These are phyloP conservation scores for Elymnias hypermnestra DNA, from an alignment of 1,140 invertebrate genomes.

Conservation along the genomic window DNA sequence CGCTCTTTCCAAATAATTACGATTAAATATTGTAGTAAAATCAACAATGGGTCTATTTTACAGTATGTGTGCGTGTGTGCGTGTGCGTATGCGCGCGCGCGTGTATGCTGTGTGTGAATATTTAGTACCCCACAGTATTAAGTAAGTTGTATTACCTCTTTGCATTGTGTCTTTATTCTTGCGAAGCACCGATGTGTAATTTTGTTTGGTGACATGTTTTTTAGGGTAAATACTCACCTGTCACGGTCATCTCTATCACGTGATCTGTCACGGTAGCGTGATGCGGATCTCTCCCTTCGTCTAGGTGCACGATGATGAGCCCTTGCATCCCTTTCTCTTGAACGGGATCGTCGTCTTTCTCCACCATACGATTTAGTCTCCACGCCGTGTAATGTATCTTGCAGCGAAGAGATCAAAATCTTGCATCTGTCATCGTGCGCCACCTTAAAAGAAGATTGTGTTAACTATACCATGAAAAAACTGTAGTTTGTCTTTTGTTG, in stretches of 20 bases:
- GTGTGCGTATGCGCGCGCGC: too few species aligned
- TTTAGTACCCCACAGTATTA: too few species aligned
- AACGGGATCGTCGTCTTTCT: constrained; percentile 83
- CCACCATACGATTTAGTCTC: constrained; percentile 95
- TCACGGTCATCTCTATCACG: constrained; percentile 81
- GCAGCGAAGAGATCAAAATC: constrained; percentile 96
- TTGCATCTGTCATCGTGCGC: constrained; percentile 98
- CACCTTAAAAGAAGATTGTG: constrained; percentile 75
- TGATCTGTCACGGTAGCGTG: constrained; percentile 86
- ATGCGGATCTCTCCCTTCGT: constrained; percentile 86
- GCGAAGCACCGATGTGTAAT: too few species aligned
- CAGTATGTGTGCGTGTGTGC: too few species aligned
- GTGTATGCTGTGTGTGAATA: too few species aligned
- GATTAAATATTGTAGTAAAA: too few species aligned
- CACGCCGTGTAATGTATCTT: constrained; percentile 98
- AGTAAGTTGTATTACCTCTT: too few species aligned
- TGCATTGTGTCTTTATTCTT: too few species aligned
- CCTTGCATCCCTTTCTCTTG: constrained; percentile 87
- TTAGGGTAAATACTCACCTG: constrained; percentile 38
- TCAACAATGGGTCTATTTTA: too few species aligned
- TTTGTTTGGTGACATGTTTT: constrained; percentile 1
- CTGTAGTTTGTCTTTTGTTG: too few species aligned
- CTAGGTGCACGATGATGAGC: constrained; percentile 80
- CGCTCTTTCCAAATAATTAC: too few species aligned
- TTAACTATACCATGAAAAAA: too few species aligned